Evolutionary conservation across 2,888 invertebrate species (phyloP).

Genomic region (Hemistola chrysoprasaria): DNA sequence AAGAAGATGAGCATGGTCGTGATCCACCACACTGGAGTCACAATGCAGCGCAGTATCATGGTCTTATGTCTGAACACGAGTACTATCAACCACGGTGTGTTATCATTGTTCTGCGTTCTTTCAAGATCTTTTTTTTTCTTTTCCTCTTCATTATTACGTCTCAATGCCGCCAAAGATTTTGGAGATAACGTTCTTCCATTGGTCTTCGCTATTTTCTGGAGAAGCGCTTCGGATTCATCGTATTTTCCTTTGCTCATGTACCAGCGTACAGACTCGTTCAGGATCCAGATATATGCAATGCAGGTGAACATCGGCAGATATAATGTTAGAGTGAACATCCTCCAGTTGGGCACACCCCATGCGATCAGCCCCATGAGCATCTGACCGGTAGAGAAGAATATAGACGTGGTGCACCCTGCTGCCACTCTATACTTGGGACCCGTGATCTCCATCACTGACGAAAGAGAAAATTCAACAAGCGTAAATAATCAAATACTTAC

Average conservation of each 20-base stretch:
- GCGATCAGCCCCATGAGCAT: constrained; percentile 11
- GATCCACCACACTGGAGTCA: constrained; percentile 81
- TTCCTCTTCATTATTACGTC: not conserved
- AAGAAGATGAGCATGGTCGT: constrained; percentile 85
- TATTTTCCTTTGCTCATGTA: too few species aligned
- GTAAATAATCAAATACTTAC: too few species aligned
- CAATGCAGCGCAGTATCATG: constrained; percentile 45
- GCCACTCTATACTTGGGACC: constrained; percentile 8
- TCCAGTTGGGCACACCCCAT: not conserved
- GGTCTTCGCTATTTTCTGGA: too few species aligned
- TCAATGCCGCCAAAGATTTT: not conserved
- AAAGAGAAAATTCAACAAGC: too few species aligned
- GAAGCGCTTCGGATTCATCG: too few species aligned
- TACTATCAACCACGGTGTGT: not conserved
- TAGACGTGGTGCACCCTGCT: constrained; percentile 11
- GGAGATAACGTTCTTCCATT: not conserved
- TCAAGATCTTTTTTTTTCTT: not conserved
- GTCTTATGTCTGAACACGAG: constrained; percentile 50
- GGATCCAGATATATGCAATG: too few species aligned
- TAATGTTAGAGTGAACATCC: not conserved
- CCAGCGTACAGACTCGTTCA: too few species aligned
- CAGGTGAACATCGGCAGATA: too few species aligned
- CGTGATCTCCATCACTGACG: constrained; percentile 74
- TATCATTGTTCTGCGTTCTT: not conserved
- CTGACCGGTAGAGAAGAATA: constrained; percentile 5